These are phyloP conservation scores for Hemibagrus wyckioides DNA, from an alignment of 2,113 vertebrate genomes.

Conservation along the genomic window DNA sequence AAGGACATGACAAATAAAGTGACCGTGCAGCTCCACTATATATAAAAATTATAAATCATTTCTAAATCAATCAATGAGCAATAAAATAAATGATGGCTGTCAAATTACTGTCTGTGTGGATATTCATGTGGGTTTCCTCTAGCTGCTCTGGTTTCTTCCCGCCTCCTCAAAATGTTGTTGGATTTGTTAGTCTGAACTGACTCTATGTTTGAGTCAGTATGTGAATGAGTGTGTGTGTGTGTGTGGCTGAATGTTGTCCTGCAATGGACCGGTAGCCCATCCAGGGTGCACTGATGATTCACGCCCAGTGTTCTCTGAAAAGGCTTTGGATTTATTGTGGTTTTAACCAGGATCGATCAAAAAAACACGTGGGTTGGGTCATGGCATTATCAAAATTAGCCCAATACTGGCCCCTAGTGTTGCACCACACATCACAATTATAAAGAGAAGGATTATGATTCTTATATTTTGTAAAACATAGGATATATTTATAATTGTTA, in stretches of 20 bases:
- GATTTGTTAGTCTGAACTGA: neutral
- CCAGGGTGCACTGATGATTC: neutral
- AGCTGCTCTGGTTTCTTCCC: neutral
- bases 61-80: neutral
- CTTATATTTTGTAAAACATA: neutral
- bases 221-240: neutral
- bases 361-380: neutral
- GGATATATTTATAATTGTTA: neutral
- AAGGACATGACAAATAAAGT: neutral
- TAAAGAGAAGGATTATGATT: neutral
- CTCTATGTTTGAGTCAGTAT: neutral
- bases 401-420: slow-evolving; percentile 36
- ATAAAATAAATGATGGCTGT: neutral
- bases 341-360: neutral
- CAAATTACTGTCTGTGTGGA: neutral
- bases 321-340: neutral
- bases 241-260: neutral
- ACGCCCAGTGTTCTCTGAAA: neutral
- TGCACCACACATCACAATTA: neutral
- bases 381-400: neutral
- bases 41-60: neutral
- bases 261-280: neutral
- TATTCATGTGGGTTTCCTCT: neutral
- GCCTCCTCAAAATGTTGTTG: neutral
- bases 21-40: neutral